Conservation (phyloP, 2,888 invertebrate genomes). For the Aquatica leii region DNA sequence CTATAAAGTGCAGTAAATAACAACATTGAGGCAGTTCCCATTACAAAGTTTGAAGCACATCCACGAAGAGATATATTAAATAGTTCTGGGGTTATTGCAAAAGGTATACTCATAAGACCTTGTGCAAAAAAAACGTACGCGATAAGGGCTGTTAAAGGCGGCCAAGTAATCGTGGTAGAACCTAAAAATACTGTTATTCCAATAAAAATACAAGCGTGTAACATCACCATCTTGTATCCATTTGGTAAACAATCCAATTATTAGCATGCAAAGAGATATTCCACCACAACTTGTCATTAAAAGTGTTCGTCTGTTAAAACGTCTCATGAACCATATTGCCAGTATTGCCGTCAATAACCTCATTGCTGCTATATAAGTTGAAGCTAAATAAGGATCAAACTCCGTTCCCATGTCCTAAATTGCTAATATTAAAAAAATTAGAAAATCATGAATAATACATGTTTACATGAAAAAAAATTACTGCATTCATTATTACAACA, state of each 20-base stretch:
- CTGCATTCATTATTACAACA: neutral
- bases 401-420: neutral
- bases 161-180: neutral
- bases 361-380: neutral
- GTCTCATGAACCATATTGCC: neutral
- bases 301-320: neutral
- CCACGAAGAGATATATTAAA: neutral
- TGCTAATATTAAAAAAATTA: neutral
- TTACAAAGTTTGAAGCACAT: neutral
- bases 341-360: neutral
- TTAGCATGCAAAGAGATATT: neutral
- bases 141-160: neutral
- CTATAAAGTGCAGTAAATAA: neutral
- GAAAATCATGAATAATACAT: neutral
- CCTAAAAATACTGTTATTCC: neutral
- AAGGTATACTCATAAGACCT: neutral
- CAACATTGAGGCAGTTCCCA: neutral
- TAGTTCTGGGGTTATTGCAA: neutral
- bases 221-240: neutral
- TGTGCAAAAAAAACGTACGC: neutral
- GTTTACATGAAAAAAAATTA: neutral
- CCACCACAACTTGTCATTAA: neutral
- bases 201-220: neutral
- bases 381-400: neutral
- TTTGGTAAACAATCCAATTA: neutral